Evolutionary conservation across 2,888 invertebrate species (phyloP).

Genomic region (Gerris lacustris): DNA sequence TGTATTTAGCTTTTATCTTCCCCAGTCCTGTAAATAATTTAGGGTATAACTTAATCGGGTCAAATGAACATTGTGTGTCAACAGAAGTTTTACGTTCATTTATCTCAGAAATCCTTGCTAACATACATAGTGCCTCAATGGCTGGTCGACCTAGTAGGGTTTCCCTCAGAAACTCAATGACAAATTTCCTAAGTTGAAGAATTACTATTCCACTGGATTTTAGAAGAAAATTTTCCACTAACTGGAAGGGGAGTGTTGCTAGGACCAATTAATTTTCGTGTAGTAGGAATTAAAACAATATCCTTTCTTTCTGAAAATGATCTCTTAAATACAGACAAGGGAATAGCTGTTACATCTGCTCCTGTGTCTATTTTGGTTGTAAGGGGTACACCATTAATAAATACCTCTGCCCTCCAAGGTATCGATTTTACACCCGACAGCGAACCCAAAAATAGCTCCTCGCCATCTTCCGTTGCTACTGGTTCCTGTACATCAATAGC

Average conservation of each 20-base stretch:
- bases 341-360: background rate
- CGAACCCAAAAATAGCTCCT: too few species aligned
- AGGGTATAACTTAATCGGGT: background rate
- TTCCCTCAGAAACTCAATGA: background rate
- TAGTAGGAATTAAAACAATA: background rate
- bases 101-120: background rate
- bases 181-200: background rate
- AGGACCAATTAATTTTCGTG: background rate
- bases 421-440: too few species aligned
- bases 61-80: background rate
- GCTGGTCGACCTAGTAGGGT: background rate
- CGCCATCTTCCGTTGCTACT: too few species aligned
- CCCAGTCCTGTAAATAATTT: background rate
- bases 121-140: background rate
- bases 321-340: background rate
- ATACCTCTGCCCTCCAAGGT: too few species aligned
- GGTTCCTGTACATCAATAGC: too few species aligned
- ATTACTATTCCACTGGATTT: background rate
- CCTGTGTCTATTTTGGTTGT: background rate
- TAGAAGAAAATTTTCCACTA: background rate
- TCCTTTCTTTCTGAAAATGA: background rate
- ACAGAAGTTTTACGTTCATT: too few species aligned
- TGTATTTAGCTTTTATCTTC: background rate
- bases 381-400: background rate
- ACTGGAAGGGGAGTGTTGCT: background rate